These are phyloP conservation scores for Myopa tessellatipennis DNA, from an alignment of 2,888 invertebrate species.

Conservation along the genomic window DNA sequence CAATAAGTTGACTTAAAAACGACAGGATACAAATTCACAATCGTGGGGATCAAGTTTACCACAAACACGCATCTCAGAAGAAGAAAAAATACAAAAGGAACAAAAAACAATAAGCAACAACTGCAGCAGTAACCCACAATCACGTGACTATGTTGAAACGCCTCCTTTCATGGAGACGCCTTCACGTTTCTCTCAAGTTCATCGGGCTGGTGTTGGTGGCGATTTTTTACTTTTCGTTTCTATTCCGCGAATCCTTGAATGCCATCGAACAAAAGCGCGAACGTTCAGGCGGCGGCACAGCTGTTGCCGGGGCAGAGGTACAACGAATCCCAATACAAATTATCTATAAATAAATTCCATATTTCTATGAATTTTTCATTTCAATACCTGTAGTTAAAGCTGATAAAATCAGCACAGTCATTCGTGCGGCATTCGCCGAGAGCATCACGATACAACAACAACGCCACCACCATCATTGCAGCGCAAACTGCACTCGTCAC, in stretches of 20 bases:
- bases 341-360: neutral
- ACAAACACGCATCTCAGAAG: neutral
- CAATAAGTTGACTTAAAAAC: neutral
- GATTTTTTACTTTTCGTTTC: constrained; percentile 63
- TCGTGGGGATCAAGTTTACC: constrained; percentile 25
- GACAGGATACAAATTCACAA: constrained; percentile 14
- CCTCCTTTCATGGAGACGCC: constrained; percentile 61
- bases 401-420: constrained; percentile 50
- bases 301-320: constrained; percentile 3
- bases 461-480: neutral
- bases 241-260: constrained; percentile 65
- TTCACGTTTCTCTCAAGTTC: constrained; percentile 64
- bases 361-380: neutral
- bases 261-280: constrained; percentile 65
- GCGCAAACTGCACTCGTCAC: constrained; percentile 41
- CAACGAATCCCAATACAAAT: neutral
- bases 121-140: neutral
- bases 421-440: neutral
- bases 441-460: constrained; percentile 48
- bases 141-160: constrained; percentile 60
- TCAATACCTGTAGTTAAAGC: constrained; percentile 45
- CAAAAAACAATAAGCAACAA: neutral
- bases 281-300: neutral
- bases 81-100: neutral
- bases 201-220: constrained; percentile 60